phyloP scores from a whole-genome alignment of 2,888 invertebrate species.

The Mimumesa dahlbomi region DNA sequence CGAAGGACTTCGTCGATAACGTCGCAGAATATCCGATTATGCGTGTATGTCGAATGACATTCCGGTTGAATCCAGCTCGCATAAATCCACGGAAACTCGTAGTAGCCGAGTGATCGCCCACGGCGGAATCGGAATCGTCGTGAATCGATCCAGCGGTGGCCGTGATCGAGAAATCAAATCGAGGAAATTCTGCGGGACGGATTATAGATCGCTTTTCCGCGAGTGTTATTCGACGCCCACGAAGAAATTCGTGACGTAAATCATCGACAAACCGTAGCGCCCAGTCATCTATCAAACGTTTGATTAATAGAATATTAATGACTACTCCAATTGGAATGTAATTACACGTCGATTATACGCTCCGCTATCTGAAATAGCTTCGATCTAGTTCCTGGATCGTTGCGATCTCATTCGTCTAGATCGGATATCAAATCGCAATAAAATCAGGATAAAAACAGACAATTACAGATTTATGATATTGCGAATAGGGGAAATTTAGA shows the following conservation, averaged over 20 bases:
- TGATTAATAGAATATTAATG: slow-evolving; percentile 55
- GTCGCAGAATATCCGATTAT: slow-evolving; percentile 42
- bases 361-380: no score
- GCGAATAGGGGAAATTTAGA: no score
- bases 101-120: slow-evolving; percentile 53
- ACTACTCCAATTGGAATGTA: slow-evolving; percentile 11
- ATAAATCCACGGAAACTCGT: slow-evolving; percentile 53
- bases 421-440: no score
- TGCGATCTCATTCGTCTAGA: no score
- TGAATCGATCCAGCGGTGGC: slow-evolving; percentile 19
- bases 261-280: slow-evolving; percentile 51
- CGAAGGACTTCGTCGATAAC: slow-evolving; percentile 15
- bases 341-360: no score
- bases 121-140: slow-evolving; percentile 30
- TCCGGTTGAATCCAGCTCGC: slow-evolving; percentile 52
- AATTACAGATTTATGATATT: no score
- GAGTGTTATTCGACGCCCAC: slow-evolving; percentile 17
- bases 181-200: background rate
- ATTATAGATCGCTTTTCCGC: background rate
- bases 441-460: no score
- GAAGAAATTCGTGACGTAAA: slow-evolving; percentile 24
- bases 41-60: slow-evolving; percentile 46
- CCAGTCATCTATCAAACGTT: slow-evolving; percentile 32
- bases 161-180: slow-evolving; percentile 12
- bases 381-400: no score